phyloP scores from a whole-genome alignment of 2,888 invertebrate species.

The Hypsopygia costalis region DNA sequence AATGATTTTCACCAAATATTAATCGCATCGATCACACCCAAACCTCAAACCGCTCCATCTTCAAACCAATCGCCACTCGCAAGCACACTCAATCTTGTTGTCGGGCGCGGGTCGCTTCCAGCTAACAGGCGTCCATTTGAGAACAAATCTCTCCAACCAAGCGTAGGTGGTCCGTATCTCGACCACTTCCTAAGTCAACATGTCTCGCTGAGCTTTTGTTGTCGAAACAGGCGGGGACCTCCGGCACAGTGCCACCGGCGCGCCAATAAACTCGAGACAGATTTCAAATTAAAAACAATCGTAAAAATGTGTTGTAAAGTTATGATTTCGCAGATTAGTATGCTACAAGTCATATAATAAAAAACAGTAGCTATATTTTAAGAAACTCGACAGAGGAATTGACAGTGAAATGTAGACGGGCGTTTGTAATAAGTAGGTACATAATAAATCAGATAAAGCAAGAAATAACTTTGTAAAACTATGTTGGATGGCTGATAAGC shows the following conservation, averaged over 20 bases:
- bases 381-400: no score
- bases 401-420: no score
- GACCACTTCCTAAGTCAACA: conserved; percentile 49
- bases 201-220: conserved; percentile 61
- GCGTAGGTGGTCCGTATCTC: conserved; percentile 65
- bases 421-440: no score
- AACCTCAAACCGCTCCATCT: no score
- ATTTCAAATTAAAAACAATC: conserved; percentile 45
- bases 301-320: conserved; percentile 43
- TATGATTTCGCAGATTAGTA: conserved; percentile 47
- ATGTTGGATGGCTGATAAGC: no score
- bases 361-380: no score
- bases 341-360: conserved; percentile 21
- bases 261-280: conserved; percentile 32
- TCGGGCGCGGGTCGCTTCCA: conserved; percentile 4
- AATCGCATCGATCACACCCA: no score
- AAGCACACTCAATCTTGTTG: no score
- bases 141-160: conserved; percentile 19
- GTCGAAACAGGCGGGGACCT: conserved; percentile 41
- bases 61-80: no score
- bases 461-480: no score
- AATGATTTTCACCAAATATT: no score
- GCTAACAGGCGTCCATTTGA: not conserved
- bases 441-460: no score
- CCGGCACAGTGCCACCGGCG: conserved; percentile 30